Evolutionary conservation across 2,797 vertebrate species (phyloP).

Genomic region (Fratercula arctica): DNA sequence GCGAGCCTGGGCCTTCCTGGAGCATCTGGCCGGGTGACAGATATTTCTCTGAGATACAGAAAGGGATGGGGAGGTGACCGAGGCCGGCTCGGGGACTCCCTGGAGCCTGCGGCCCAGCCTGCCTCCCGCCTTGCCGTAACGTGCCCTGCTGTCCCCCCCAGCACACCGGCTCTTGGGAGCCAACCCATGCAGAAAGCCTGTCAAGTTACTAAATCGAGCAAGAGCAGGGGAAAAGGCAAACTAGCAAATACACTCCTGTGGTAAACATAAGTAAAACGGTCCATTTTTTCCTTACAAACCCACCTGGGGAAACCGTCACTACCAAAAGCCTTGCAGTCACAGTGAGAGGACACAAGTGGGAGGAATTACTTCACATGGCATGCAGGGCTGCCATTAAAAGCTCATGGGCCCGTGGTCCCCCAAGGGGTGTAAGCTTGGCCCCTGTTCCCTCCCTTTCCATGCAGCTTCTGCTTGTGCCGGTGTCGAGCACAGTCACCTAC

Average conservation of each 20-base stretch:
- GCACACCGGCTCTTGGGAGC: rapidly evolving
- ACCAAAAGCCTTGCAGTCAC: rapidly evolving
- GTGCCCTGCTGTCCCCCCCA: background rate
- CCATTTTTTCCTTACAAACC: rapidly evolving
- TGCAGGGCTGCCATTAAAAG: rapidly evolving
- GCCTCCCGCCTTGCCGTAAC: background rate
- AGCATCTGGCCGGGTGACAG: background rate
- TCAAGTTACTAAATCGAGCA: rapidly evolving
- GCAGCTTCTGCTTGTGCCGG: rapidly evolving
- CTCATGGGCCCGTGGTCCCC: background rate
- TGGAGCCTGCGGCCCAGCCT: background rate
- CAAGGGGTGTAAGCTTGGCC: too few relatives aligned
- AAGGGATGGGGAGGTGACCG: background rate
- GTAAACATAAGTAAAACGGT: rapidly evolving
- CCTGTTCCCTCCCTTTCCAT: background rate
- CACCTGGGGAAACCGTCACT: rapidly evolving
- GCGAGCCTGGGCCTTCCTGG: background rate
- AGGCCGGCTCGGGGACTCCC: background rate
- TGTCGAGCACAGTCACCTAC: rapidly evolving
- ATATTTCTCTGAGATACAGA: rapidly evolving
- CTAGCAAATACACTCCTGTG: rapidly evolving
- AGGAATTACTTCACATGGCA: rapidly evolving
- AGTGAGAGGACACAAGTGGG: rapidly evolving
- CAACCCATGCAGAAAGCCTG: rapidly evolving
- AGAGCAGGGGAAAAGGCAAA: background rate